phyloP scores from a whole-genome alignment of 2,797 vertebrate genomes.

The Synaphobranchus kaupii region DNA sequence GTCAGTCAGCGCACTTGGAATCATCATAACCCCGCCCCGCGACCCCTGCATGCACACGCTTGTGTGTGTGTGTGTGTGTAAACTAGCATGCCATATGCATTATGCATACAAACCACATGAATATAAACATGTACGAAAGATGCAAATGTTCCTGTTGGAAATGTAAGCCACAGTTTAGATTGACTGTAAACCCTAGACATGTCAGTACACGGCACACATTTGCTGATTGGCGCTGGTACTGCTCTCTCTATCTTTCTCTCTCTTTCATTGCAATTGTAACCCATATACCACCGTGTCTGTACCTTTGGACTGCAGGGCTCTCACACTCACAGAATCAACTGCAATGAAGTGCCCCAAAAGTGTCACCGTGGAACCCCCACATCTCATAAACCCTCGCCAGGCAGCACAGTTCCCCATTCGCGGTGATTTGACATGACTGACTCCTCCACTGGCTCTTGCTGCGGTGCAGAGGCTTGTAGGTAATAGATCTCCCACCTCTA shows the following conservation, averaged over 20 bases:
- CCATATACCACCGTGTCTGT: not conserved
- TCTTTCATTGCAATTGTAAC: not conserved
- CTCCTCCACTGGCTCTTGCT: not conserved
- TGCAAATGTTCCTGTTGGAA: not conserved
- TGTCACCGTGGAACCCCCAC: constrained; percentile 7
- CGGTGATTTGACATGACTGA: constrained; percentile 1
- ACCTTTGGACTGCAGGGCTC: not conserved
- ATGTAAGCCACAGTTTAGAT: not conserved
- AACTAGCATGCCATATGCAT: not conserved
- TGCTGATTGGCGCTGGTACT: not conserved
- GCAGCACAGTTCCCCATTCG: not conserved
- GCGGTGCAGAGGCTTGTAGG: constrained; percentile 20
- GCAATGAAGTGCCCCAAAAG: not conserved
- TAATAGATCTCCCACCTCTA: constrained; percentile 26
- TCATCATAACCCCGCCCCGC: too few species aligned
- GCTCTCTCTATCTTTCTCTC: not conserved
- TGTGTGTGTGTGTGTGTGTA: too few species aligned
- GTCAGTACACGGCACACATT: not conserved
- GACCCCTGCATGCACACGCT: too few species aligned
- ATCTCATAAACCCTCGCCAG: constrained; percentile 17
- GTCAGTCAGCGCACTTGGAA: too few species aligned
- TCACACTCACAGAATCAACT: not conserved
- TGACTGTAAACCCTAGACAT: not conserved
- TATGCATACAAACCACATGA: not conserved
- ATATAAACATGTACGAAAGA: not conserved